phyloP scores from a whole-genome alignment of 2,113 vertebrate genomes.

The Anguilla rostrata region DNA sequence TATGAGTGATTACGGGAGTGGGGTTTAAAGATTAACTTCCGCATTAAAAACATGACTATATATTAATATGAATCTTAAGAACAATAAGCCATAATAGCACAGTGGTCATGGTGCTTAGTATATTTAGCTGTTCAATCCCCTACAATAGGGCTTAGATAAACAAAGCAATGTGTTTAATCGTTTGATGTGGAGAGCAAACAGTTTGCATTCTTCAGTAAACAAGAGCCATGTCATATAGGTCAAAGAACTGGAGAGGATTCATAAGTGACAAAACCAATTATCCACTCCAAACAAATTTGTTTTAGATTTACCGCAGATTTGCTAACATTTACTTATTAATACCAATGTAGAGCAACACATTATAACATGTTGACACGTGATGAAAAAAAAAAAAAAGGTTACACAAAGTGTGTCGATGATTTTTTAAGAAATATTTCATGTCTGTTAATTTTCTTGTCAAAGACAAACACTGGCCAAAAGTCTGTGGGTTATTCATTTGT shows the following conservation, averaged over 20 bases:
- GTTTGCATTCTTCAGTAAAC: not conserved
- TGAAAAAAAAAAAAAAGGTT: not conserved
- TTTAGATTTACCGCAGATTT: not conserved
- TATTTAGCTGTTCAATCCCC: constrained; percentile 27
- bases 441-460: not conserved
- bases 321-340: too few relatives aligned
- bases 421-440: not conserved
- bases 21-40: constrained; percentile 39
- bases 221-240: not conserved
- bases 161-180: constrained; percentile 26
- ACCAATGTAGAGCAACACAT: too few relatives aligned
- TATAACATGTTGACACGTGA: too few relatives aligned
- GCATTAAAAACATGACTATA: constrained; percentile 43
- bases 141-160: constrained; percentile 20
- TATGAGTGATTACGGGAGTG: constrained; percentile 35
- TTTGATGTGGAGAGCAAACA: not conserved
- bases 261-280: not conserved
- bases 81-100: constrained; percentile 13
- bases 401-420: not conserved
- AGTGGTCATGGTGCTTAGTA: constrained; percentile 15
- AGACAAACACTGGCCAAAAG: not conserved
- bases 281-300: not conserved
- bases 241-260: too few relatives aligned
- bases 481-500: too few relatives aligned
- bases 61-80: constrained; percentile 41